phyloP scores from a whole-genome alignment of 2,113 vertebrate genomes.

The Urocolius indicus region DNA sequence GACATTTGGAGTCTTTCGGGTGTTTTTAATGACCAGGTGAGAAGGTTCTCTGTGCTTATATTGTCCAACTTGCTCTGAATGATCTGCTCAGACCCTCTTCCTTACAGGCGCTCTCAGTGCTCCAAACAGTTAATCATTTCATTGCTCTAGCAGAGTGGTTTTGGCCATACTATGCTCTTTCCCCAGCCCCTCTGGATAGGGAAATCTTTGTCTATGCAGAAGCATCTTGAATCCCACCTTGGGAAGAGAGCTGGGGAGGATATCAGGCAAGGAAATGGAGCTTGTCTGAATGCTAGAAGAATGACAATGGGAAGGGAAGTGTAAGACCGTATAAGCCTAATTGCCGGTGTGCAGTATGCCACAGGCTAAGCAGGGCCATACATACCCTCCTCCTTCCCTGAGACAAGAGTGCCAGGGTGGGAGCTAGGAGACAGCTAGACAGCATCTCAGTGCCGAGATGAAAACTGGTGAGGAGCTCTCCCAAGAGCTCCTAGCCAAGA shows the following conservation, averaged over 20 bases:
- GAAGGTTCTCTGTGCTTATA: not conserved
- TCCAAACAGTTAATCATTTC: not conserved
- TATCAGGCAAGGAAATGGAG: not conserved
- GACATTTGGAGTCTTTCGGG: not conserved
- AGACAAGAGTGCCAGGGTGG: not conserved
- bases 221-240: not conserved
- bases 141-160: not conserved
- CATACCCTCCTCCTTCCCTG: not conserved
- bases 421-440: not conserved
- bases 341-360: not conserved
- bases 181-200: not conserved
- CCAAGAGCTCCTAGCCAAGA: not conserved
- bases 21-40: not conserved
- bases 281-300: not conserved
- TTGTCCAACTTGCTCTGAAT: not conserved
- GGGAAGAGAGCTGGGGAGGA: not conserved
- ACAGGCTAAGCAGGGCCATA: not conserved
- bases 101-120: fast-evolving
- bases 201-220: not conserved
- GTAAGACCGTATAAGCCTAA: not conserved
- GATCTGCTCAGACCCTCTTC: not conserved
- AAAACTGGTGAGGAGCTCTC: not conserved
- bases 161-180: not conserved
- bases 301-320: not conserved
- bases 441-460: fast-evolving